Evolutionary conservation across 2,888 invertebrate species (phyloP).

Genomic region (Cerastoderma edule): DNA sequence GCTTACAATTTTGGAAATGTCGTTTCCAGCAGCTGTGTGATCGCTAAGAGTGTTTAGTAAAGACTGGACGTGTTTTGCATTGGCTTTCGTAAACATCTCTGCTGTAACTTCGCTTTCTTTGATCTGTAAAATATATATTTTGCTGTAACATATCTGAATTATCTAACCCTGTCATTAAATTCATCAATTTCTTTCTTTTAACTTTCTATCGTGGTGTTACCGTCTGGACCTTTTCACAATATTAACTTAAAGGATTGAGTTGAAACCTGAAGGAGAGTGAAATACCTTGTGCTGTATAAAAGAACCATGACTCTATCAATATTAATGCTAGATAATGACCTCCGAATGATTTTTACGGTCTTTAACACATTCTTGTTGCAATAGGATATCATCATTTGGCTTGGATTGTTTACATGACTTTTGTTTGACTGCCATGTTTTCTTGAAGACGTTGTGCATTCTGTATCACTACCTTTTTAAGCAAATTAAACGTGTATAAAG

Average conservation of each 20-base stretch:
- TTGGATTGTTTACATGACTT: too few relatives aligned
- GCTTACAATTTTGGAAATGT: not conserved
- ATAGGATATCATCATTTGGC: too few relatives aligned
- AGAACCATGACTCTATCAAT: not conserved
- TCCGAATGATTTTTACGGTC: not conserved
- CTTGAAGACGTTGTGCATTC: too few relatives aligned
- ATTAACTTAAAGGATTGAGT: not conserved
- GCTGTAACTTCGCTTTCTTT: not conserved
- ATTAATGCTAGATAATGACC: not conserved
- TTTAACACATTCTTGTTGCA: not conserved
- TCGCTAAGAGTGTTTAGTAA: not conserved
- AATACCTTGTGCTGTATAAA: not conserved
- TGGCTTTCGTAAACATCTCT: not conserved
- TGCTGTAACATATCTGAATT: not conserved
- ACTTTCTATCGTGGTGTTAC: not conserved
- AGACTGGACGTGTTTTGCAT: not conserved
- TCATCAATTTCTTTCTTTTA: not conserved
- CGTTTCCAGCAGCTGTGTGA: not conserved
- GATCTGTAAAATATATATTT: not conserved
- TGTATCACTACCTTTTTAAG: too few relatives aligned
- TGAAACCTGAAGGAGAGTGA: too few relatives aligned
- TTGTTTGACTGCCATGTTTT: too few relatives aligned
- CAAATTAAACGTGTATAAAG: too few relatives aligned
- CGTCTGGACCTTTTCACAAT: not conserved
- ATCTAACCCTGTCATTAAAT: not conserved